These are phyloP conservation scores for Odocoileus virginianus DNA, from an alignment of 2,113 vertebrate species.

Conservation along the genomic window DNA sequence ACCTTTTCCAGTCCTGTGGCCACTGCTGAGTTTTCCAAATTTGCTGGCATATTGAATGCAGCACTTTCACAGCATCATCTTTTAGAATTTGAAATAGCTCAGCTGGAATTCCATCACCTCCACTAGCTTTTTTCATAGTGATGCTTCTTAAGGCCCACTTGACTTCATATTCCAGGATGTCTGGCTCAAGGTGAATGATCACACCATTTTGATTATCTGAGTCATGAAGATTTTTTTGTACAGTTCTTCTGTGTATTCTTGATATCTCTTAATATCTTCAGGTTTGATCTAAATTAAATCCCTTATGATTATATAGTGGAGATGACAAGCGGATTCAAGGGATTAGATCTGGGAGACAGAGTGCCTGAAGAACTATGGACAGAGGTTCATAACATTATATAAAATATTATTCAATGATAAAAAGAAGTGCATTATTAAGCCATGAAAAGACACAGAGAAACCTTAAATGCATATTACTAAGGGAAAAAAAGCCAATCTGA, in stretches of 20 bases:
- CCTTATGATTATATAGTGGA: neutral
- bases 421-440: neutral
- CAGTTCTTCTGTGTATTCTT: neutral
- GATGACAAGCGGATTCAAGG: neutral
- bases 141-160: neutral
- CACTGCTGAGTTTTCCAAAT: neutral
- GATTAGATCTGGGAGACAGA: neutral
- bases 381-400: neutral
- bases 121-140: neutral
- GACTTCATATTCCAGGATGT: neutral
- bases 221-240: neutral
- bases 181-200: neutral
- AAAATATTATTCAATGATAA: neutral
- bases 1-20: neutral
- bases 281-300: neutral
- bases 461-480: neutral
- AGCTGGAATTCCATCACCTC: neutral
- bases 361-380: neutral
- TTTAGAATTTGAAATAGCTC: neutral
- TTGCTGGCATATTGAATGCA: neutral
- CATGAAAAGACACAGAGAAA: neutral
- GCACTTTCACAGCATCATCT: neutral
- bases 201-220: neutral
- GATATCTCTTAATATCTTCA: neutral
- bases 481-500: neutral